Evolutionary conservation across 2,113 vertebrate genomes (phyloP), one percentile per base, ranked within the genome.

Genomic region (Chaetorhynchus papuensis): DNA sequence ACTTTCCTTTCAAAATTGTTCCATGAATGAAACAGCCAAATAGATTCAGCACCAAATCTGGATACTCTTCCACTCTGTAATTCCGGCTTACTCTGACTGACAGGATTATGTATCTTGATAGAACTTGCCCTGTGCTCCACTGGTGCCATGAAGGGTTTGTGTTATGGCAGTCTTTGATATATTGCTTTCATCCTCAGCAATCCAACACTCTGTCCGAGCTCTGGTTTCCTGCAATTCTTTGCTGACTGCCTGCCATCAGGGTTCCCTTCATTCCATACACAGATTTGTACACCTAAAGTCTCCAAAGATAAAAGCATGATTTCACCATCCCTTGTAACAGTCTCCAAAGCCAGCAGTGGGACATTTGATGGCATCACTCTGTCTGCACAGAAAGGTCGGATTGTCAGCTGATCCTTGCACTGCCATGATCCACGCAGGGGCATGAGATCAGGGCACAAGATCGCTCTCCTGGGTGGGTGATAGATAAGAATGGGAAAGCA

Each of bases 401-500:
- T 1, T 53, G 27, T 30, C 75, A 65, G 45, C 23, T 74, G 54
- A 31, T 41, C 45, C 49, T 50, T 61, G 39, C 50, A 37, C 0
- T 85, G 64, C 22, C 54, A 66, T 74, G 33, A 45, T 39, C 39
- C 39, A 39, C 27, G 42, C 28, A 89, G 52, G 33, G 42, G 64
- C 52, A 82, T 0, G 0, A 63, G 24, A 68, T 17, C 0, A 37
- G 56, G 22, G n/a, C 47, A 82, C 0, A 0, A 63, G 35, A 64
- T 17, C 0, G 0, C 35, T 61, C 57, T 60, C 35, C 30, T 64
- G 16, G 30, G 33, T 75, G 22, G 7, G 12, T 75, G 28, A 15
- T 9, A 60, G 28, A 35, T 37, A 35, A 33, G 35, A 77, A 50
- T 41, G 8, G 23, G 26, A 74, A 89, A 70, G 61, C 35, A 59